Base-by-base conservation (phyloP, 2,888 invertebrate genomes). In the Tenthredo distinguenda region DNA sequence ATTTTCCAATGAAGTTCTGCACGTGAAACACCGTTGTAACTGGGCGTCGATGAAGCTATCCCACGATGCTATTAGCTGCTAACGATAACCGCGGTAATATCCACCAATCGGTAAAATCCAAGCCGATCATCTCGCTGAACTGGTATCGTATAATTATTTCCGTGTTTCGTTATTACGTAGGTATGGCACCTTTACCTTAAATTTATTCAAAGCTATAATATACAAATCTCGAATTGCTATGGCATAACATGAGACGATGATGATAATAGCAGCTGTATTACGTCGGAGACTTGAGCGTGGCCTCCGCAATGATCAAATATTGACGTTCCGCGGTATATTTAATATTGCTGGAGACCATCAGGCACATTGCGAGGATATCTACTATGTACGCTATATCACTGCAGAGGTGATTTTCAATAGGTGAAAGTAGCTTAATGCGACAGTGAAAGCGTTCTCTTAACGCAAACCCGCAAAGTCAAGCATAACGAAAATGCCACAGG, bases 401-500 rank as follows among this genome's bases (percentile, higher is more conserved):
- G 43, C 21, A 26, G 43, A 74, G 72, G 40, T 43, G 72, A 74
- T 74, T 74, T 74, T 74, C 72, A 43, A 74, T 74, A 43, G 72
- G 72, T 74, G 72, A 74, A 74, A 74, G 72, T 74, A 74, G 72
- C 72, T 26, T 40, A 18, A 9, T 43, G 72, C 26, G 21, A 74
- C 72, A 74, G 72, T 74, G 72, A 74, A 74, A 74, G 72, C 43
- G 72, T 34, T 40, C 40, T 40, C 40, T 43, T n/a, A 68, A 31
- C 43, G 40, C n/a, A 40, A 43, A 74, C 40, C 21, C 43, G 43
- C 72, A 26, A 74, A 74, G 40, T 74, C 43, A 43, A 68, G 40
- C 37, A 74, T 74, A 18, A 74, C n/a, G 55, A 43, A 74, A 74
- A 74, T 74, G 72, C 72, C 72, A 21, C n/a, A 74, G 43, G 72